Evolutionary conservation across 2,113 vertebrate genomes (phyloP).

Genomic region (Tychaedon coryphoeus): DNA sequence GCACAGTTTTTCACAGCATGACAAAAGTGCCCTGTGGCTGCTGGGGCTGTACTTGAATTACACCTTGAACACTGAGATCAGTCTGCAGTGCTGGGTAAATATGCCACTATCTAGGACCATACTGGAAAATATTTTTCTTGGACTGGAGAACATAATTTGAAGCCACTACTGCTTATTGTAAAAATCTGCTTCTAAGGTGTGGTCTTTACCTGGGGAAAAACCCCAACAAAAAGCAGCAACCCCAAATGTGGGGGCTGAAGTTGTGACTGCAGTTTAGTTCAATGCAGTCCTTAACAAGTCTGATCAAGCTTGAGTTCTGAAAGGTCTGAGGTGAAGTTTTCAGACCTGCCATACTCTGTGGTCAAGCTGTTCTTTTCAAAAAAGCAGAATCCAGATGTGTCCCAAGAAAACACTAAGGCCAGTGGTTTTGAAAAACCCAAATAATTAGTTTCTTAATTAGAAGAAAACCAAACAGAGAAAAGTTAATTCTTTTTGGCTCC

Average conservation of each 20-base stretch:
- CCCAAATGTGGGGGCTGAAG: not conserved
- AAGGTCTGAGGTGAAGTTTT: not conserved
- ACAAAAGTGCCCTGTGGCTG: not conserved
- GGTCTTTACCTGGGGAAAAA: not conserved
- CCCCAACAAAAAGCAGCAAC: not conserved
- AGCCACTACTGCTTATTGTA: not conserved
- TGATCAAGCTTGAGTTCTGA: not conserved
- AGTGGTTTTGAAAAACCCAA: not conserved
- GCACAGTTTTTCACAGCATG: not conserved
- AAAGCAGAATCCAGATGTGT: not conserved
- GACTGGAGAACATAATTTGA: not conserved
- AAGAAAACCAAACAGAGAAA: not conserved
- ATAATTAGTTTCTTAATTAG: constrained; percentile 2
- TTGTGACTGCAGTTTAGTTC: not conserved
- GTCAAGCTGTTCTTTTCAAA: not conserved
- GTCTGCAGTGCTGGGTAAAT: not conserved
- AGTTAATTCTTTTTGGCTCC: not conserved
- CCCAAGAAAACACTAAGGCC: not conserved
- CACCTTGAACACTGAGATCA: not conserved
- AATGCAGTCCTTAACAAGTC: not conserved
- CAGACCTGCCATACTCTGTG: not conserved
- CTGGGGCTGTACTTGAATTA: not conserved
- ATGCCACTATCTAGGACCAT: not conserved
- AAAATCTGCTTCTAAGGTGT: not conserved
- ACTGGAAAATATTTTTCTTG: not conserved